These are phyloP conservation scores for Sylvia borin DNA, from an alignment of 2,797 vertebrate species.

Conservation along the genomic window DNA sequence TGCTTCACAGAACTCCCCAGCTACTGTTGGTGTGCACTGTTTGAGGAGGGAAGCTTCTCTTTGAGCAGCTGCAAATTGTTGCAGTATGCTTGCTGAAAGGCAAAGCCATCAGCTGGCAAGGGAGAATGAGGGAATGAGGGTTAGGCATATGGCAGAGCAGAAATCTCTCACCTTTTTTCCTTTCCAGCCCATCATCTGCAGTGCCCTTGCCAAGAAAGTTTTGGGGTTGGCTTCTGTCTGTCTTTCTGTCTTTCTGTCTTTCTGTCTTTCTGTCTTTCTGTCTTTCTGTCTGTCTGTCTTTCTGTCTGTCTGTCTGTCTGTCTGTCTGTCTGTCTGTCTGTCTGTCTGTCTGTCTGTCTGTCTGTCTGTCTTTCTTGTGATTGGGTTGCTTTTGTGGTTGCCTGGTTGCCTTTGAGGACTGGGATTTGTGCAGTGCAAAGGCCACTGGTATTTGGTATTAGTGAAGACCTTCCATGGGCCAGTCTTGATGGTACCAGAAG, in stretches of 20 bases:
- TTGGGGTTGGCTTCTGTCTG: neutral
- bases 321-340: too few relatives aligned
- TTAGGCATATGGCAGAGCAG: neutral
- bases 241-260: too few relatives aligned
- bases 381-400: neutral
- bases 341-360: too few relatives aligned
- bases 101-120: neutral
- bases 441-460: neutral
- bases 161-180: neutral
- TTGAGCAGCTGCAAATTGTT: neutral
- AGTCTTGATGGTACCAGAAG: neutral
- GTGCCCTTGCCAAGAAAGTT: neutral
- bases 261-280: too few relatives aligned
- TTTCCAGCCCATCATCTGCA: neutral
- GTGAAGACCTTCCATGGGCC: neutral
- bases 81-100: neutral
- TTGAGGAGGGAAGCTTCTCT: neutral
- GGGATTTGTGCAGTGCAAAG: neutral
- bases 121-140: neutral
- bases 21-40: neutral
- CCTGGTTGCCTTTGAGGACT: neutral
- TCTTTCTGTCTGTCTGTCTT: too few relatives aligned
- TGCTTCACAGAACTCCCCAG: constrained; percentile 12
- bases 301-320: too few relatives aligned
- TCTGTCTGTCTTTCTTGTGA: too few relatives aligned